A percentile compares a stretch with the other conserved stretches of the same genome.
Evolutionary conservation across 2,797 vertebrate species (phyloP).

Genomic region (Myiotriccus ornatus): DNA sequence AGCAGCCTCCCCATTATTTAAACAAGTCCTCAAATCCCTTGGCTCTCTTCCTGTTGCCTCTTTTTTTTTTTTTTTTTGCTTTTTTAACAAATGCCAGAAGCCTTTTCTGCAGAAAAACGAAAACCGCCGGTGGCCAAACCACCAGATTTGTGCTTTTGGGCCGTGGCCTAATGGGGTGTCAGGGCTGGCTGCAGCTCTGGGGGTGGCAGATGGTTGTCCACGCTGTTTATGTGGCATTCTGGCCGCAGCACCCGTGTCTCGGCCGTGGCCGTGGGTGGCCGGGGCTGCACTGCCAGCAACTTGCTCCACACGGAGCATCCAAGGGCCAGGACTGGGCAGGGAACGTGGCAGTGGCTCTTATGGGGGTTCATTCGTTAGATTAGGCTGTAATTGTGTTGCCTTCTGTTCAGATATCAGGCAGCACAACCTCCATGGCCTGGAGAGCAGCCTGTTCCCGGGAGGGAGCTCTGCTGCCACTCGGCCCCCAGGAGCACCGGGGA

Average conservation of each 20-base stretch:
- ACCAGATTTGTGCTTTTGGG: neutral
- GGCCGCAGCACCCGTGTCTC: accelerated
- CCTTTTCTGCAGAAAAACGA: neutral
- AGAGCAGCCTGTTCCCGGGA: neutral
- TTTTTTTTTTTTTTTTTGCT: too few species aligned
- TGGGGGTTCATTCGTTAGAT: neutral
- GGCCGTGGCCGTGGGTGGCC: neutral
- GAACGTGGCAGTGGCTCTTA: neutral
- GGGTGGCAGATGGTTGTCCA: neutral
- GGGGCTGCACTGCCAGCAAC: neutral
- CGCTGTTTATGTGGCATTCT: neutral
- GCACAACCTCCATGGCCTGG: accelerated
- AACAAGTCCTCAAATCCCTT: neutral
- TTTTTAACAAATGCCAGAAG: neutral
- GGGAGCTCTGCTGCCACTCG: neutral
- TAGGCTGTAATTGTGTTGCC: neutral
- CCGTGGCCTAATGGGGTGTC: neutral
- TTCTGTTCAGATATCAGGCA: neutral
- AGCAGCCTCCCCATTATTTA: constrained; percentile 1
- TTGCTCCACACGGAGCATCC: accelerated
- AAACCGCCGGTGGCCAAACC: neutral
- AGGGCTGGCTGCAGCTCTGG: neutral
- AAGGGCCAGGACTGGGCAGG: accelerated
- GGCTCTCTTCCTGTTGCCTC: neutral
- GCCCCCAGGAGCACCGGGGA: neutral